Conservation (phyloP, 2,888 invertebrate genomes). For the Nycteola revayana region DNA sequence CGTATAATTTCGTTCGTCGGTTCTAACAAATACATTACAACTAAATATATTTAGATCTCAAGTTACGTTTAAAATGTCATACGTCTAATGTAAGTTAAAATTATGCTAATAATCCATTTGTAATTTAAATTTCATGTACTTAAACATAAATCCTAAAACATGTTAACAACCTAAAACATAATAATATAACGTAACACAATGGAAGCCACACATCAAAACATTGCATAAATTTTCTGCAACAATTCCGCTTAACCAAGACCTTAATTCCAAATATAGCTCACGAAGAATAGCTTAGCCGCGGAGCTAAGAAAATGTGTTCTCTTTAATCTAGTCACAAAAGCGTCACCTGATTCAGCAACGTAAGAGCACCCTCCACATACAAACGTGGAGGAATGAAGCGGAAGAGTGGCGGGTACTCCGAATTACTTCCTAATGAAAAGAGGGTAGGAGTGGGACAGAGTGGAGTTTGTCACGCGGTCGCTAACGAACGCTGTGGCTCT, state of each 20-base stretch:
- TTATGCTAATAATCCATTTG: too few relatives aligned
- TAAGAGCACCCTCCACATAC: conserved; percentile 68
- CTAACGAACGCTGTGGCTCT: conserved; percentile 77
- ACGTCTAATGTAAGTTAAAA: too few relatives aligned
- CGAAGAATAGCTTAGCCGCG: conserved; percentile 48
- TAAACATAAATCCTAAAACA: too few relatives aligned
- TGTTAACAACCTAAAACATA: too few relatives aligned
- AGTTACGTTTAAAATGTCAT: too few relatives aligned
- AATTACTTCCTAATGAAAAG: conserved; percentile 82
- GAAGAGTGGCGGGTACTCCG: conserved; percentile 76
- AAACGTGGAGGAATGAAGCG: conserved; percentile 78
- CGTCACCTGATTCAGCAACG: conserved; percentile 76
- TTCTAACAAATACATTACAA: too few relatives aligned
- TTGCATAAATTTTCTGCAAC: conserved; percentile 25
- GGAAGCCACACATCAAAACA: conserved; percentile 19
- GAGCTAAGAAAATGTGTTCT: conserved; percentile 70
- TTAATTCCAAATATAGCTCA: conserved; percentile 70
- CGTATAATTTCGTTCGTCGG: too few relatives aligned
- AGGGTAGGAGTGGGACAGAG: conserved; percentile 68
- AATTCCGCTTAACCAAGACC: conserved; percentile 46
- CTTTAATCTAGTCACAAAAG: conserved; percentile 81
- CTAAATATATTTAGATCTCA: too few relatives aligned
- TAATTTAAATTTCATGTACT: too few relatives aligned
- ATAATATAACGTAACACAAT: conserved; percentile 8
- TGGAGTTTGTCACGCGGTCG: conserved; percentile 68